Evolutionary conservation across 2,888 invertebrate genomes (phyloP).

Genomic region (Ectropis crepuscularia): DNA sequence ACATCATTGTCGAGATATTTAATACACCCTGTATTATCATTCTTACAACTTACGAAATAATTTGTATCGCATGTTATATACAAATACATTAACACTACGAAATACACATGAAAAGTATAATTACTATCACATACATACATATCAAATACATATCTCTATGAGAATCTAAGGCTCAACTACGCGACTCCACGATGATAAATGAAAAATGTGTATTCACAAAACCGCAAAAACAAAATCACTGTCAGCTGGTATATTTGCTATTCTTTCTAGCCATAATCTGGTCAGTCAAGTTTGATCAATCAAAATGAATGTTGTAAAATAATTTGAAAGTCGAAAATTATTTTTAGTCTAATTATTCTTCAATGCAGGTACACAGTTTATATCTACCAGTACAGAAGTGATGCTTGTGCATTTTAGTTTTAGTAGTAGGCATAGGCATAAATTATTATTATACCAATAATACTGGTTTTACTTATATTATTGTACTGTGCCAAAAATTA

Average conservation of each 20-base stretch:
- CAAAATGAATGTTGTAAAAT: not conserved
- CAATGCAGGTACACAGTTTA: too few relatives aligned
- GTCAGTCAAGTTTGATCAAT: too few relatives aligned
- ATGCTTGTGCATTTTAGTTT: too few relatives aligned
- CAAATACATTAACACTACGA: constrained; percentile 49
- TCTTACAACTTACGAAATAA: constrained; percentile 44
- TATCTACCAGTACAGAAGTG: too few relatives aligned
- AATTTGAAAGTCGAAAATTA: not conserved
- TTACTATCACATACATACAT: constrained; percentile 61
- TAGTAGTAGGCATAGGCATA: too few relatives aligned
- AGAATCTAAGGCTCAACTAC: constrained; percentile 43
- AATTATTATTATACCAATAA: too few relatives aligned
- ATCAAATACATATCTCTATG: constrained; percentile 51
- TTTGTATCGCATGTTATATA: constrained; percentile 48
- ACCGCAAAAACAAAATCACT: not conserved
- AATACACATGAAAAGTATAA: constrained; percentile 46
- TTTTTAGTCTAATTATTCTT: too few relatives aligned
- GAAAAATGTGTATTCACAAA: constrained; percentile 5
- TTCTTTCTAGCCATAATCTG: not conserved
- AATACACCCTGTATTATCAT: constrained; percentile 33
- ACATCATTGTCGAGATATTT: constrained; percentile 21
- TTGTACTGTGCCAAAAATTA: too few relatives aligned
- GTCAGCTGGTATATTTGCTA: constrained; percentile 2
- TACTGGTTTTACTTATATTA: too few relatives aligned
- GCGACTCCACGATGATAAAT: constrained; percentile 6